Evolutionary conservation across 2,888 invertebrate species (phyloP), one percentile per base, ranked within the genome.

Genomic region (Alitta virens): DNA sequence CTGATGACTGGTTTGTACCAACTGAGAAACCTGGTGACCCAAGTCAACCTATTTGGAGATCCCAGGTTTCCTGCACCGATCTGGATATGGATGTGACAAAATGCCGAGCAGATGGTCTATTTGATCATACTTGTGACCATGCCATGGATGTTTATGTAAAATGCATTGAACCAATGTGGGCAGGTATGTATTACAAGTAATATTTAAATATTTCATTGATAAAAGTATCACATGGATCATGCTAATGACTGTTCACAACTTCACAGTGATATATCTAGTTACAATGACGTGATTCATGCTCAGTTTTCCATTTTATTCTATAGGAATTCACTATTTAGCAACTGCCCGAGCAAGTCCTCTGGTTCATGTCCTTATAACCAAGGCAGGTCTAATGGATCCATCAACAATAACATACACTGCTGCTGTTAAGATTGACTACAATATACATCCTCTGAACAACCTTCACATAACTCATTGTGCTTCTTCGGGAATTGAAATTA

Each of bases 351-450:
- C 63, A 1, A 68, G 69, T 49, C 50, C 54, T 5, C 9, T 73
- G 16, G 42, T 40, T 9, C 70, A 76, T 61, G 69, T 74, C 0
- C 60, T 65, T 14, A 74, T 81, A 18, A 70, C 71, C 23, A 68
- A 73, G 50, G 94, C 97, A 3, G 99, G 99, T 0, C 85, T 98
- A 0, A 85, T 96, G 58, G 98, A 99, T 83, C 96, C 94, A 77
- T 88, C 91, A 0, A 92, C 92, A 0, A 91, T 91, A 82, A 64
- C 71, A 12, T 83, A 82, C 68, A 74, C 78, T 2, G 78, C 85
- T 1, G 84, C 83, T 0, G 73, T 85, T 1, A 78, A 80, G 83
- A 90, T 87, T 60, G 87, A 87, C 74, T 86, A 86, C 80, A 86
- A 86, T 72, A 84, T 84, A 67, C 86, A 86, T 74, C 80, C 62